These are phyloP conservation scores for Delia radicum DNA, from an alignment of 1,140 invertebrate genomes.

Conservation along the genomic window DNA sequence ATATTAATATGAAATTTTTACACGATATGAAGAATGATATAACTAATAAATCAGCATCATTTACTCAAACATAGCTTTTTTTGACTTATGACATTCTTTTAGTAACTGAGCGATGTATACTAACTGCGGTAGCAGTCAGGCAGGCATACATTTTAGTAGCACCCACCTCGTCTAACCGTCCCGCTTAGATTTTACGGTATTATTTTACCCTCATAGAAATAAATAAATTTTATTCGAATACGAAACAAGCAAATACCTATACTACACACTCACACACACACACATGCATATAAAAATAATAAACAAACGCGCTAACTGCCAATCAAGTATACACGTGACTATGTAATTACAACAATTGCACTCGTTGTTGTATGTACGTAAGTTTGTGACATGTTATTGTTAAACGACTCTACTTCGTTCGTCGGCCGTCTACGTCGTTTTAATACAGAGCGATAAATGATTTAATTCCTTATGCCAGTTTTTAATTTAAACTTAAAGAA, in stretches of 20 bases:
- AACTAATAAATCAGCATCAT: too few relatives aligned
- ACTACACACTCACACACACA: not conserved
- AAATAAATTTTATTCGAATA: not conserved
- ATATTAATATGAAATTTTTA: too few relatives aligned
- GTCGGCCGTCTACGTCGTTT: not conserved
- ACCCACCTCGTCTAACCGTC: too few relatives aligned
- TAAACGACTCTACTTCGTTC: too few relatives aligned
- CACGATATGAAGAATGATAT: too few relatives aligned
- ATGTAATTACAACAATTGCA: constrained; percentile 15
- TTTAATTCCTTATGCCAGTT: too few relatives aligned
- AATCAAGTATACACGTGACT: constrained; percentile 13
- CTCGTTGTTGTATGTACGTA: not conserved
- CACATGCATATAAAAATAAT: not conserved
- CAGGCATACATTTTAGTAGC: too few relatives aligned
- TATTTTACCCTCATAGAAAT: not conserved
- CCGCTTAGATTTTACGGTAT: not conserved
- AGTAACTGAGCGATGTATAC: too few relatives aligned
- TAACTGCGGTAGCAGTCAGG: too few relatives aligned
- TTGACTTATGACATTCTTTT: too few relatives aligned
- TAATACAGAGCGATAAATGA: not conserved
- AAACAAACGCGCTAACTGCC: constrained; percentile 16
- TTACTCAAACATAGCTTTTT: too few relatives aligned
- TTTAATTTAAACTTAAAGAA: too few relatives aligned
- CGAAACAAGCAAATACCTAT: not conserved
- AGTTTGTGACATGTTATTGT: not conserved